Conservation (phyloP, 2,888 invertebrate species). For the Pemphredon lugubris region DNA sequence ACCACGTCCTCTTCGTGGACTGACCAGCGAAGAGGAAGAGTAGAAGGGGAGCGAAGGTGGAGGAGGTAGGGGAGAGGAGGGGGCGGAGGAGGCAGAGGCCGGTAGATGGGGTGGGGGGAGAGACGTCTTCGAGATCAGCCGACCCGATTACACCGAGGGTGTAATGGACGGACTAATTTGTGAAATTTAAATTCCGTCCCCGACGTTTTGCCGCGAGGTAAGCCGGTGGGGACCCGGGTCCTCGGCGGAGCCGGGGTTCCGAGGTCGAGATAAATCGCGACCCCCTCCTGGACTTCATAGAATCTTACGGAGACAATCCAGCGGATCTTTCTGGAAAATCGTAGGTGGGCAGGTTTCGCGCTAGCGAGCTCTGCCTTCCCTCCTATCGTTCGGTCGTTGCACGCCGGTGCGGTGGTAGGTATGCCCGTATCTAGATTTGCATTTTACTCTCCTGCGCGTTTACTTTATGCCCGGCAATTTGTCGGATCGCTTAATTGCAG, state of each 20-base stretch:
- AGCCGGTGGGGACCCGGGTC: no score
- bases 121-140: constrained; percentile 68
- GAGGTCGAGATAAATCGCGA: constrained; percentile 67
- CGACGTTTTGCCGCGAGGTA: constrained; percentile 67
- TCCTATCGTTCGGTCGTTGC: no score
- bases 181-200: constrained; percentile 80
- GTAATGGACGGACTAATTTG: constrained; percentile 81
- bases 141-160: constrained; percentile 74
- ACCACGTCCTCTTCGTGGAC: constrained; percentile 60
- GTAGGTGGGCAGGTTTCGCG: constrained; percentile 57
- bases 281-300: constrained; percentile 49
- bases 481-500: constrained; percentile 35
- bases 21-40: constrained; percentile 14
- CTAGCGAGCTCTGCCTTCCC: constrained; percentile 4
- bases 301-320: constrained; percentile 30
- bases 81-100: constrained; percentile 4
- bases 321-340: constrained; percentile 64
- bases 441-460: constrained; percentile 2
- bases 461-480: constrained; percentile 13
- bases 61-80: not conserved
- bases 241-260: constrained; percentile 38
- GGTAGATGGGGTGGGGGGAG: constrained; percentile 4
- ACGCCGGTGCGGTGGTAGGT: no score
- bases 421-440: constrained; percentile 35
- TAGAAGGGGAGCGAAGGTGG: constrained; percentile 12